Conservation (phyloP, 2,113 vertebrate species). For the Plecturocebus donacophilus region DNA sequence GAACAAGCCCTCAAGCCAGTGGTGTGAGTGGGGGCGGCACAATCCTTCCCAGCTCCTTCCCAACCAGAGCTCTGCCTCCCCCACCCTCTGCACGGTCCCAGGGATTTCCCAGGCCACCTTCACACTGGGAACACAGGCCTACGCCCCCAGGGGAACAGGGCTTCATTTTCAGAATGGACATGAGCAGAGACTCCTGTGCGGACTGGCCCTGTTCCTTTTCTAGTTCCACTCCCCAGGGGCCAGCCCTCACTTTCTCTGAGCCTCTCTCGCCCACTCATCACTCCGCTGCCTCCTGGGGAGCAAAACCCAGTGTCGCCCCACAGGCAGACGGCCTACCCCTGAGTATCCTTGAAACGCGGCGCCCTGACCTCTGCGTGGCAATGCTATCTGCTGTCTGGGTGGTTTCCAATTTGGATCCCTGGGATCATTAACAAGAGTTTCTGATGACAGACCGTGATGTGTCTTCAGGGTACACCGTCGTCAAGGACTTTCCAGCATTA, state of each 20-base stretch:
- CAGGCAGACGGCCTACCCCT: fast-evolving
- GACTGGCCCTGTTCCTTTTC: background rate
- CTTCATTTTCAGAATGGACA: background rate
- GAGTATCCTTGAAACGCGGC: no score
- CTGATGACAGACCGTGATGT: fast-evolving
- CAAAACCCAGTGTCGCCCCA: fast-evolving
- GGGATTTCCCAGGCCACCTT: no score
- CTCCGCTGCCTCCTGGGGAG: fast-evolving
- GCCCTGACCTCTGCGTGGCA: no score
- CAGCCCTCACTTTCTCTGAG: no score
- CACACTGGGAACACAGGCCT: no score
- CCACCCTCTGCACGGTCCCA: no score
- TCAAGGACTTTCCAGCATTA: background rate
- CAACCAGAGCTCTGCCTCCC: background rate
- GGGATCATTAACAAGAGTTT: background rate
- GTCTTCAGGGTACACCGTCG: fast-evolving
- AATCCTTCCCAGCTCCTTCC: no score
- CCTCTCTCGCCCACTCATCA: background rate
- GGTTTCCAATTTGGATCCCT: background rate
- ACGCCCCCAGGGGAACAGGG: background rate
- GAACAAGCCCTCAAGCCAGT: background rate
- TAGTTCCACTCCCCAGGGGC: no score
- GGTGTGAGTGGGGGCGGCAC: background rate
- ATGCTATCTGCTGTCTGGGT: no score
- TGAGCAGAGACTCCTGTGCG: background rate